Evolutionary conservation across 2,888 invertebrate species (phyloP), one percentile per base, ranked within the genome.

Genomic region (Nebria salina): DNA sequence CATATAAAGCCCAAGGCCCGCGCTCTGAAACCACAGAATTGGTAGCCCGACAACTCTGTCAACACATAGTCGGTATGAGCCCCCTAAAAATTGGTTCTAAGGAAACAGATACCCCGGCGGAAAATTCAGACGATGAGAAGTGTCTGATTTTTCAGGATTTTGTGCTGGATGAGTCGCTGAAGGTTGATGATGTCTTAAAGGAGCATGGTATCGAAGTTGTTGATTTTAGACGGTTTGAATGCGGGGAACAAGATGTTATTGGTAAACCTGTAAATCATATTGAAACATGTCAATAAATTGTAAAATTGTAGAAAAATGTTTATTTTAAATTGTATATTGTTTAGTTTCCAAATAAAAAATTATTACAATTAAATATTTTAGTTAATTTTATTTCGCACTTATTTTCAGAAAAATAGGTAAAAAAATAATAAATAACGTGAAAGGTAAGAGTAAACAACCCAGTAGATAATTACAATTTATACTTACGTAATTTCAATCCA

Each of bases 51-150:
- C 94, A 96, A 86, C 88, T 98, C 7, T 97, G 97, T 87, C 98
- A 98, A 87, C 98, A 98, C 86, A 93, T 98, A 85, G 96, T 98
- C 26, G 97, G 97, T 43, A 94, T 96, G 92, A 94, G 95, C 85
- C 97, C 97, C 0, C 88, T 86, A 65, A 95, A 93, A 89, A 92
- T 97, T 82, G 97, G 96, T 0, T 88, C 92, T 83, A 90, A 91
- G 83, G 90, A 90, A 15, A 85, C 85, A 5, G 95, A 95, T 86
- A 88, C 92, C 84, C 94, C 94, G 7, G 88, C 90, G 0, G 89
- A 91, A 83, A 92, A 93, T 84, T 87, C 91, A 73, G 95, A 96
- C 85, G 94, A 96, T 72, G 97, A 97, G 90, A 92, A 91, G 0
- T 93, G 93, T 85, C 91, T 98, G 83, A 93, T 98, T 82, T 93